A percentile compares a stretch with the other conserved stretches of the same genome.
Evolutionary conservation across 2,113 vertebrate genomes (phyloP).

Genomic region (Smithornis capensis): DNA sequence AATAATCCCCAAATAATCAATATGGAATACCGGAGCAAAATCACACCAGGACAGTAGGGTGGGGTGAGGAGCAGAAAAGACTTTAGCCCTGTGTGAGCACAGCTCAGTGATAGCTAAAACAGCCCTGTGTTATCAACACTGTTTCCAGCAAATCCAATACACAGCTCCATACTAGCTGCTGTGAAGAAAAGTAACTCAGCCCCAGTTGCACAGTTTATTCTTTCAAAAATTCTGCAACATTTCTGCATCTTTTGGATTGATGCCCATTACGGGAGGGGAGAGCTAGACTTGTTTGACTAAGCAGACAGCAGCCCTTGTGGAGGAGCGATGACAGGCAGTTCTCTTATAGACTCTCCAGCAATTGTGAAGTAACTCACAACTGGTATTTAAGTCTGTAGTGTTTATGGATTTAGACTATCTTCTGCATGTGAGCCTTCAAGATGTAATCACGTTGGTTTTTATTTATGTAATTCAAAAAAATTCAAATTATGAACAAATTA

Average conservation of each 20-base stretch:
- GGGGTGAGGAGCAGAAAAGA: not conserved
- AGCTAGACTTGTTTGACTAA: not conserved
- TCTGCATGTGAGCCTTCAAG: not conserved
- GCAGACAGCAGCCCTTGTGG: not conserved
- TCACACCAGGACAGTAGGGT: no score
- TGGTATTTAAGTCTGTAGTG: not conserved
- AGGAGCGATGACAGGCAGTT: not conserved
- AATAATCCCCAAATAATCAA: no score
- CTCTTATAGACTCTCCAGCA: not conserved
- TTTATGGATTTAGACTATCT: not conserved
- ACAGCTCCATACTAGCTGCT: not conserved
- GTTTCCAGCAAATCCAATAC: not conserved
- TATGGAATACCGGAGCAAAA: no score
- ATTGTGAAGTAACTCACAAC: not conserved
- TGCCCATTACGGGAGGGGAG: accelerated
- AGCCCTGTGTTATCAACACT: not conserved
- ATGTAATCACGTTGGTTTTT: not conserved
- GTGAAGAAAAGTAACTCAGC: not conserved
- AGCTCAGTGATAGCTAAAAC: not conserved
- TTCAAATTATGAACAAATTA: not conserved
- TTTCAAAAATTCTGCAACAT: not conserved
- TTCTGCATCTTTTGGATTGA: not conserved
- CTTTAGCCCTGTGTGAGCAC: not conserved
- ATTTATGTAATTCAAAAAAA: not conserved
- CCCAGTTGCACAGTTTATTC: not conserved